Percentiles rank a stretch among this genome's conserved stretches.
phyloP scores from a whole-genome alignment of 2,888 invertebrate species.

The Agrenia bidenticulata region DNA sequence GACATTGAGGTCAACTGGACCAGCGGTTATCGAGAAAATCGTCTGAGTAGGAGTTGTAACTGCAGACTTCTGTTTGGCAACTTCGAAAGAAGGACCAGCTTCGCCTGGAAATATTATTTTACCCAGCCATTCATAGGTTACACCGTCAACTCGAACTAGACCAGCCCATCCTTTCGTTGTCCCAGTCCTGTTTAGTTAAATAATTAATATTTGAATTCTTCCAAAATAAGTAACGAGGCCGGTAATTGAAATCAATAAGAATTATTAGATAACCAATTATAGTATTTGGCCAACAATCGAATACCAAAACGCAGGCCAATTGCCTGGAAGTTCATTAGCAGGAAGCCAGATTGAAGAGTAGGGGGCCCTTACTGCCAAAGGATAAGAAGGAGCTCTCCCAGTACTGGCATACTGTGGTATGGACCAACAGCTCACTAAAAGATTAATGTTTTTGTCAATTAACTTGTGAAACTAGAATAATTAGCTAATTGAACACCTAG shows the following conservation, averaged over 20 bases:
- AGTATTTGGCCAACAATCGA: not conserved
- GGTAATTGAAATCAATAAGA: no score
- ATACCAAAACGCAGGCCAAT: constrained; percentile 47
- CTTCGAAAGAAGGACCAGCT: not conserved
- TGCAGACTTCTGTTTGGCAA: constrained; percentile 27
- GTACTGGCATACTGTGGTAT: constrained; percentile 28
- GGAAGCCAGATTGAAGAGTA: constrained; percentile 41
- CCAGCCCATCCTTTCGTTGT: constrained; percentile 47
- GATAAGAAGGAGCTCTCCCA: constrained; percentile 33
- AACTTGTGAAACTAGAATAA: no score
- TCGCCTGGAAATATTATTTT: constrained; percentile 15
- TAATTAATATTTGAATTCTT: not conserved
- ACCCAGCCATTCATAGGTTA: constrained; percentile 41
- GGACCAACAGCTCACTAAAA: no score
- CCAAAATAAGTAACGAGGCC: no score
- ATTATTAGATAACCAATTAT: not conserved
- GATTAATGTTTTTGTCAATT: no score
- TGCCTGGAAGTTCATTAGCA: constrained; percentile 43
- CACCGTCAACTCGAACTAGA: constrained; percentile 42
- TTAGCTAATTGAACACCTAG: no score
- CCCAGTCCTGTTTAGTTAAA: constrained; percentile 24
- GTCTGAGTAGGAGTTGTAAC: constrained; percentile 44
- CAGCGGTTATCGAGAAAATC: constrained; percentile 37
- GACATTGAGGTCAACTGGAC: constrained; percentile 41
- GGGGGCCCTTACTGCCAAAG: constrained; percentile 41